Evolutionary conservation across 2,888 invertebrate genomes (phyloP), one percentile per base, ranked within the genome.

Genomic region (Dryadula phaetusa): DNA sequence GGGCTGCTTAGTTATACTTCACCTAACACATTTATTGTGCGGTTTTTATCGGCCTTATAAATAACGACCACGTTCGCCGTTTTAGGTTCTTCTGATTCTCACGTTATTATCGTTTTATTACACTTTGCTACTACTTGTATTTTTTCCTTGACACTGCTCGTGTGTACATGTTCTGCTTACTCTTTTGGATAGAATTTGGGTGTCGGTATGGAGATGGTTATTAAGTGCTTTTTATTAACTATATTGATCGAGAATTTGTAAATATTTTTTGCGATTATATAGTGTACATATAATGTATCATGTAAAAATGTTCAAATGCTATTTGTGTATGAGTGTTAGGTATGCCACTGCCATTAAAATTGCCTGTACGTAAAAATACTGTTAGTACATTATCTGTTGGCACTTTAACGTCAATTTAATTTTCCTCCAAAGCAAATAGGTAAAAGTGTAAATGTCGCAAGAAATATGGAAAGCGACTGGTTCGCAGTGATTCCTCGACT

Each of bases 201-300:
- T 78, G 81, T 76, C 78, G 80, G 82, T 78, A 80, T 76, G 77
- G 79, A 81, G 82, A 80, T 79, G 83, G 81, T 80, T 83, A 78
- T 80, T 85, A 88, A 89, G 87, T 88, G 90, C 89, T 90, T 89
- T 89, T 89, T 86, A 64, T 37, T 61, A 80, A 80, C 7, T 60
- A 40, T 84, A 83, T 79, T 82, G 80, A 83, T 80, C 87, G 86
- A 83, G 85, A 78, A 80, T 76, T 72, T 92, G 91, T 92, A 91
- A 85, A 91, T 91, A 92, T 89, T 83, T 87, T 91, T 91, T 90
- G 89, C 89, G 84, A 86, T 84, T 84, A 84, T 83, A 83, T 80
- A 85, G 77, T 88, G 64, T 67, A 87, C 83, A 88, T 87, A 89
- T 84, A 82, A 81, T 79, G 78, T 80, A 80, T 83, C 77, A 82